Base-by-base conservation (phyloP, 1,140 invertebrate species). In the Drosophila orosa region DNA sequence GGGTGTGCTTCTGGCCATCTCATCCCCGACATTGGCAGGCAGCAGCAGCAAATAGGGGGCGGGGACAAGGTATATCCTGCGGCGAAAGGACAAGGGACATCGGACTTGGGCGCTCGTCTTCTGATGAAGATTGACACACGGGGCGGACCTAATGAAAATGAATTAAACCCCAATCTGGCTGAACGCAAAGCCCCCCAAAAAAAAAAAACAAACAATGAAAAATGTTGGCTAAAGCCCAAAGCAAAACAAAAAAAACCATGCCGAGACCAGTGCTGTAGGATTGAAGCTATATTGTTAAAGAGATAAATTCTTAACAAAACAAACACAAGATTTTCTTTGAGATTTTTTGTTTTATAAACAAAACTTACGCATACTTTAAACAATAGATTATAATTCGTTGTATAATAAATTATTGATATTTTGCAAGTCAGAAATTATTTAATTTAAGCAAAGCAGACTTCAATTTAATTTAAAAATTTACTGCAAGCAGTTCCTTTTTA, bases 71-170 rank as follows among this genome's bases (percentile, higher is more conserved):
- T 29, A 40, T 66, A 39, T 54, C 73, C 72, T 67, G 77, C 61
- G 72, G 72, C 81, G 80, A 66, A 61, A 48, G 61, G 80, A 76
- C 65, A 58, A 35, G 35, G 58, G 58, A 74, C 63, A 35, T 24
- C 24, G 59, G 59, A 40, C 63, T 61, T 52, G 69, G 58, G 63
- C 12, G 50, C 69, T 55, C 48, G 12, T 31, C 39, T 55, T 62
- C 42, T 74, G 50, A 76, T 75, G 73, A 66, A 67, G 61, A 76
- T 75, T 75, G 73, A 76, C 71, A 71, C 47, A 35, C 55, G 24
- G 52, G 73, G 48, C 73, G 74, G 60, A 63, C 57, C 72, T 86
- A 85, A 85, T 85, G 78, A 86, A 86, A 86, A 85, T 81, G 72
- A 80, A 85, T 86, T 77, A 81, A 86, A 69, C 67, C 75, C 65